These are phyloP conservation scores for Rhabdornis inornatus DNA, from an alignment of 2,113 vertebrate genomes.

Conservation along the genomic window DNA sequence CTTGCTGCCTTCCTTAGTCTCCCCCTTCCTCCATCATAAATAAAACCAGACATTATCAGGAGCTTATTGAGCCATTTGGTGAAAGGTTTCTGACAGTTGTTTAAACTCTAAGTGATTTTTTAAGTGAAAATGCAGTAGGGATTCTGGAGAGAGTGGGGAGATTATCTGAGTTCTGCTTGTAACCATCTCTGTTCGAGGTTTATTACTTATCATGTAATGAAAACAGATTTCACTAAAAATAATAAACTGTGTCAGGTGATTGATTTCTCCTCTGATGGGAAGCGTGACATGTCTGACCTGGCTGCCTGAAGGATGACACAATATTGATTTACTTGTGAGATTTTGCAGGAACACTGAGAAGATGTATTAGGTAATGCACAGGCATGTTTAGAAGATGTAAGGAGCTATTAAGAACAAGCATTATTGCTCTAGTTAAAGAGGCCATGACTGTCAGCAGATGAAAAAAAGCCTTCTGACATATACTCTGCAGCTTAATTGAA, in stretches of 20 bases:
- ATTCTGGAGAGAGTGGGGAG: neutral
- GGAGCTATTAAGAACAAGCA: neutral
- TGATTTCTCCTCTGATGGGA: slow-evolving; percentile 25
- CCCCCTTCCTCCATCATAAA: neutral
- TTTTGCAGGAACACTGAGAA: neutral
- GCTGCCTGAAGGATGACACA: slow-evolving; percentile 15
- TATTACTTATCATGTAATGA: neutral
- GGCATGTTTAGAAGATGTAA: neutral
- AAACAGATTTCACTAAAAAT: slow-evolving; percentile 35
- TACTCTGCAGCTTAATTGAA: slow-evolving; percentile 23
- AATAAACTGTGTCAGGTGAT: neutral
- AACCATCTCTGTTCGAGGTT: neutral
- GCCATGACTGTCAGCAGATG: neutral
- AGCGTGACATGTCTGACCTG: slow-evolving; percentile 14
- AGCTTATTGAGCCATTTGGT: neutral
- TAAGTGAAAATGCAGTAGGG: neutral
- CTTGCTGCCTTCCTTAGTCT: neutral
- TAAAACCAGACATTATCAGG: neutral
- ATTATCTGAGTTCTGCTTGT: neutral
- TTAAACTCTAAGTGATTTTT: slow-evolving; percentile 7
- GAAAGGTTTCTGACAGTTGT: slow-evolving; percentile 39
- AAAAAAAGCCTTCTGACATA: neutral
- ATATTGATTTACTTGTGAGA: slow-evolving; percentile 32
- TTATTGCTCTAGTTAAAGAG: slow-evolving; percentile 18
- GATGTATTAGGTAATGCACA: neutral